These are phyloP conservation scores for Acanthurus tractus DNA, from an alignment of 2,797 vertebrate genomes.

Conservation along the genomic window DNA sequence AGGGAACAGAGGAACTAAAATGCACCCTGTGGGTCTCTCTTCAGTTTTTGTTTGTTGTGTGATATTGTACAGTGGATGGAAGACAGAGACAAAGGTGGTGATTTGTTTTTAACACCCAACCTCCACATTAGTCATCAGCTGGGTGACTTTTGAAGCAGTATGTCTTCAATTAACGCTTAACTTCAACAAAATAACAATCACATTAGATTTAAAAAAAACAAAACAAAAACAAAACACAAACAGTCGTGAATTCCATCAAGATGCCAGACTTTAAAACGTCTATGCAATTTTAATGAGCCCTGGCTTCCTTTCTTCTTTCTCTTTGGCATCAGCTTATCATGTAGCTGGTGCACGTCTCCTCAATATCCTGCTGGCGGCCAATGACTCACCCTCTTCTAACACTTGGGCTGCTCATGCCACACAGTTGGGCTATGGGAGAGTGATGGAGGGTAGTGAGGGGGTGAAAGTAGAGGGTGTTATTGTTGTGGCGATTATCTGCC, in stretches of 20 bases:
- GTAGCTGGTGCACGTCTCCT: conserved; percentile 47
- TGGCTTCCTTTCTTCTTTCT: neutral
- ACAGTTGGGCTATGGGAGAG: conserved; percentile 63
- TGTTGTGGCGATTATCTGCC: conserved; percentile 67
- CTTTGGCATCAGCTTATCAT: conserved; percentile 47
- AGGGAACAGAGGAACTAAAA: neutral
- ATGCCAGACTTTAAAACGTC: neutral
- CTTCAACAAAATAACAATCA: neutral
- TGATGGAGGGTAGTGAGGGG: conserved; percentile 50
- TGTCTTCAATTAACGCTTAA: neutral
- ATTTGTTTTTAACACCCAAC: conserved; percentile 20
- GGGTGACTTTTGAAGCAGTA: neutral
- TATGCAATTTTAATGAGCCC: neutral
- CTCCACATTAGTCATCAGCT: conserved; percentile 21
- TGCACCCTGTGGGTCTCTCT: conserved; percentile 10
- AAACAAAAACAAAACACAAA: too few relatives aligned
- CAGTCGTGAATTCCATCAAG: neutral
- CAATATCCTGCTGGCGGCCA: conserved; percentile 42
- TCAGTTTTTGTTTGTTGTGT: neutral
- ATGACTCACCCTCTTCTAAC: conserved; percentile 69
- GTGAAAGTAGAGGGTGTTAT: conserved; percentile 37
- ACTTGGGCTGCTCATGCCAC: conserved; percentile 59
- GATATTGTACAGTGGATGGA: neutral
- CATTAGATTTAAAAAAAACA: neutral
- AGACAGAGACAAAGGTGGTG: conserved; percentile 6